These are phyloP conservation scores for Morpho helenor DNA, from an alignment of 2,888 invertebrate genomes.

Conservation along the genomic window DNA sequence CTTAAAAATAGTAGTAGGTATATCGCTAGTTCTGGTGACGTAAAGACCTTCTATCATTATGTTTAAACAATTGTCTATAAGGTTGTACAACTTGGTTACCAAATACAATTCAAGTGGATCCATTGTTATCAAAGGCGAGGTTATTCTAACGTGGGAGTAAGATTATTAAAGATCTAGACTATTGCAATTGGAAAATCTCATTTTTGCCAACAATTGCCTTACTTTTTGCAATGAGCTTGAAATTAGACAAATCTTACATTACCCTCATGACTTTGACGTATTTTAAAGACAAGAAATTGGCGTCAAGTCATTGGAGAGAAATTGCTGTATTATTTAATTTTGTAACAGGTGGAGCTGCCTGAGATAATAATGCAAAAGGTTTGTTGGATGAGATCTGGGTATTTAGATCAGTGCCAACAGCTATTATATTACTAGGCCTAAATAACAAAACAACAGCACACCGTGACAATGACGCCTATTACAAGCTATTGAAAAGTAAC, in stretches of 20 bases:
- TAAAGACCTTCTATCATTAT: constrained; percentile 7
- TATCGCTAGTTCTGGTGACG: not conserved
- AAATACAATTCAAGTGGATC: constrained; percentile 17
- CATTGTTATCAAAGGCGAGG: constrained; percentile 23
- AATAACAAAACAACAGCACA: constrained; percentile 46
- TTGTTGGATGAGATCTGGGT: constrained; percentile 51
- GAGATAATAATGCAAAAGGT: constrained; percentile 18
- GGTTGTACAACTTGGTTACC: constrained; percentile 29
- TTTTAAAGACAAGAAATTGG: too few species aligned
- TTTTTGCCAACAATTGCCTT: too few species aligned
- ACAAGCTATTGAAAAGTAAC: constrained; percentile 34
- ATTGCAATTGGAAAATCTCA: not conserved
- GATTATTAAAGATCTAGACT: constrained; percentile 6
- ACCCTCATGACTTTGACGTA: too few species aligned
- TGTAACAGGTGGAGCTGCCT: not conserved
- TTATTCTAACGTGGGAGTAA: constrained; percentile 21
- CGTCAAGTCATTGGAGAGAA: too few species aligned
- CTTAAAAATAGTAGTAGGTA: too few species aligned
- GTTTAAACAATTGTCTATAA: constrained; percentile 50
- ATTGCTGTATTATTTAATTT: too few species aligned
- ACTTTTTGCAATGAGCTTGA: too few species aligned
- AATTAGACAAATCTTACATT: too few species aligned
- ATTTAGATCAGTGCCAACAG: constrained; percentile 57
- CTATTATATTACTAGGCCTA: constrained; percentile 46
- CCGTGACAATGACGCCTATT: constrained; percentile 45